Evolutionary conservation across 2,797 vertebrate species (phyloP), one percentile per base, ranked within the genome.

Genomic region (Artibeus jamaicensis): DNA sequence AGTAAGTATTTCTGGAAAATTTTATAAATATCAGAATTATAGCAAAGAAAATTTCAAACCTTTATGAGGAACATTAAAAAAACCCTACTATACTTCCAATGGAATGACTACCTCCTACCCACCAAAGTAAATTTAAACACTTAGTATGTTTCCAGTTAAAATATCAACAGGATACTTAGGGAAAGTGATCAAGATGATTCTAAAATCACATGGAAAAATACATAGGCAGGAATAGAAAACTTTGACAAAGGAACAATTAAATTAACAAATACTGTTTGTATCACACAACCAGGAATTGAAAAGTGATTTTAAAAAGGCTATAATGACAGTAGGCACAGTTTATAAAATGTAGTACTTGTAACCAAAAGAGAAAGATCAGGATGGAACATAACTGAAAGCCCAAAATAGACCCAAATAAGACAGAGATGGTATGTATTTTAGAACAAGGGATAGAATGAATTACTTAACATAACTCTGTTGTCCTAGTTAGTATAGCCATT

Each of bases 201-300:
- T 87, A n/a, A 87, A 65, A 94, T 79, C 44, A 76, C 44, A 87
- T 50, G 22, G 32, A 74, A 94, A 93, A 94, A 57, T 39, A 74
- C 73, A 91, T 14, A 79, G 1, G 39, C 18, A 86, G 65, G n/a
- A 84, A 46, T 9, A 89, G 42, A 93, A 83, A 79, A 70, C 46
- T 68, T 50, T 46, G 37, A 46, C 22, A 86, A 83, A 71, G 18
- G 65, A n/a, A 91, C 19, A 91, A 50, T 84, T 34, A 89, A 50
- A 4, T 48, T 87, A 68, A 85, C 9, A 89, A 68, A 26, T 55
- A 53, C 16, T 84, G 39, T 77, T 39, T 88, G 26, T 88, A 19
- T 26, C 84, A 39, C 14, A 19, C 29, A 86, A 50, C 19, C 53
- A 91, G n/a, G 34, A 94, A 95, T 39, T 59, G n/a, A 46, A 62